Evolutionary conservation across 2,113 vertebrate species (phyloP).

Genomic region (Gymnogyps californianus): DNA sequence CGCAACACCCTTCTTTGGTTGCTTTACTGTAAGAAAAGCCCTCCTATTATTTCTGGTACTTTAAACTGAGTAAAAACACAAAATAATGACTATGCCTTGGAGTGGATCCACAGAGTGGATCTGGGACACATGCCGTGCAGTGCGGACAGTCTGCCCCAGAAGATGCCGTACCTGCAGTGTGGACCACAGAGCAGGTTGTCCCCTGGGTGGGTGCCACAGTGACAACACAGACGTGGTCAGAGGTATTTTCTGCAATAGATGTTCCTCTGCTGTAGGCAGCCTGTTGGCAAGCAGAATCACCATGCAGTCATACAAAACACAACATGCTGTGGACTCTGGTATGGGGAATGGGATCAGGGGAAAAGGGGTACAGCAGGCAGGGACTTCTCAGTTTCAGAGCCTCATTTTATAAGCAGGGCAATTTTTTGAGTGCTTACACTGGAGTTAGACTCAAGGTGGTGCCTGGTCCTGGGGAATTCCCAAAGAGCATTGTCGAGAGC

Average conservation of each 20-base stretch:
- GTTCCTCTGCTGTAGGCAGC: neutral
- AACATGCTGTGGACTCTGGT: rapidly evolving
- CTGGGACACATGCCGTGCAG: rapidly evolving
- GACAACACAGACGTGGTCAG: neutral
- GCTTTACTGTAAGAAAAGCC: neutral
- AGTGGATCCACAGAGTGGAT: neutral
- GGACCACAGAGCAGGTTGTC: neutral
- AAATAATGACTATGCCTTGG: neutral
- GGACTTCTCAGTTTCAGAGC: neutral
- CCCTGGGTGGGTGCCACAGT: neutral
- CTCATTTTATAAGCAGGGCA: neutral
- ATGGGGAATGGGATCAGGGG: neutral
- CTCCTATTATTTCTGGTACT: neutral
- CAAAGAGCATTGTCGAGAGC: neutral
- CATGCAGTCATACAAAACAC: neutral
- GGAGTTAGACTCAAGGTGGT: neutral
- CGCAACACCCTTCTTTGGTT: neutral
- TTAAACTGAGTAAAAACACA: neutral
- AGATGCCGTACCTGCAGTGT: neutral
- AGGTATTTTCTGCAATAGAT: neutral
- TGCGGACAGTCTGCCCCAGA: neutral
- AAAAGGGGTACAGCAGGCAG: neutral
- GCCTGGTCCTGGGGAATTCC: neutral
- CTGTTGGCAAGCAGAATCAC: neutral
- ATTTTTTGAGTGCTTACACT: neutral